Conservation (phyloP, 2,797 vertebrate genomes). For the Lithobates pipiens region DNA sequence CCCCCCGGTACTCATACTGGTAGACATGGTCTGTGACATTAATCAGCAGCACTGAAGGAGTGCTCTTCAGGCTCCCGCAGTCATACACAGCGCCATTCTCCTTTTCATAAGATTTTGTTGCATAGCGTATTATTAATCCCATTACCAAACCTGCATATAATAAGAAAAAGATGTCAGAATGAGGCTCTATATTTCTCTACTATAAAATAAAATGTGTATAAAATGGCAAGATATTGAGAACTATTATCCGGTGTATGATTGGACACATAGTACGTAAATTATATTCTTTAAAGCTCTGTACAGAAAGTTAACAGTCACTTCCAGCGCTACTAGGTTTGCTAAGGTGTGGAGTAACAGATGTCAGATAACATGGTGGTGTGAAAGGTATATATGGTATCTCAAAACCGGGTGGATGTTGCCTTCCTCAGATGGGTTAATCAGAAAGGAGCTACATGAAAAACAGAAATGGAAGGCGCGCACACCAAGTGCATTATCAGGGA, state of each 20-base stretch:
- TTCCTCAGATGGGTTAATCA: too few species aligned
- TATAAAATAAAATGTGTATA: not conserved
- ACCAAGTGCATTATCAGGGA: too few species aligned
- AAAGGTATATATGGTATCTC: too few species aligned
- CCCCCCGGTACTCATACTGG: conserved; percentile 77
- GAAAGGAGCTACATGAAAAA: too few species aligned
- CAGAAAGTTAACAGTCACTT: too few species aligned
- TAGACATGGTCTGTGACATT: conserved; percentile 79
- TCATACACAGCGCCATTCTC: conserved; percentile 71
- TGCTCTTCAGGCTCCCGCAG: conserved; percentile 74
- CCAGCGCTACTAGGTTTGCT: too few species aligned
- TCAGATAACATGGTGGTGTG: too few species aligned
- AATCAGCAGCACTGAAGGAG: conserved; percentile 70
- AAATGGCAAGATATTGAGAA: not conserved
- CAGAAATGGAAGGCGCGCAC: too few species aligned
- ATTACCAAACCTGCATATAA: conserved; percentile 79
- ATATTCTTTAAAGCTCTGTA: too few species aligned
- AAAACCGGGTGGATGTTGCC: too few species aligned
- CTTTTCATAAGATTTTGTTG: conserved; percentile 69
- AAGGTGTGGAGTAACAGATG: too few species aligned
- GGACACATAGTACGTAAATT: too few species aligned
- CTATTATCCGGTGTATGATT: not conserved
- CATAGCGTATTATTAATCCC: conserved; percentile 78
- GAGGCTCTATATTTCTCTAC: not conserved
- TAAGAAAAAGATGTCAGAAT: not conserved